Evolutionary conservation across 2,888 invertebrate species (phyloP), one percentile per base, ranked within the genome.

Genomic region (Phengaris alcon): DNA sequence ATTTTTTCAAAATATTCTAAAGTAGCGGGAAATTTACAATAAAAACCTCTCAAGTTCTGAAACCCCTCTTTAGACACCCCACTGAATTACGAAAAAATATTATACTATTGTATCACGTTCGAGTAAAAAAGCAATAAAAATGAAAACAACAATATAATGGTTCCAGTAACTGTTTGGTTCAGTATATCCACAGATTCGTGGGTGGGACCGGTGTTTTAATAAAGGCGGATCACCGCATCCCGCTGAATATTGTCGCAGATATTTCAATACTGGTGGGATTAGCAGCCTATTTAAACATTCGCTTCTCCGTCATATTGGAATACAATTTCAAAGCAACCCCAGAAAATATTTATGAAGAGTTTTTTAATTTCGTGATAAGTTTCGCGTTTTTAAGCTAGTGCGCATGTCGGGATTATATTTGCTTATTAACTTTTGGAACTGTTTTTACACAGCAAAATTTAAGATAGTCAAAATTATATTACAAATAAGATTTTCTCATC

Each of bases 251-350:
- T 92, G 93, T 93, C 91, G 88, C 88, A 86, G 92, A 93, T 93
- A 91, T 93, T 93, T 93, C 93, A 93, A 93, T 93, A 93, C 91
- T 91, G 92, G 91, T 87, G 82, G 90, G 91, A 93, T 93, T 93
- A 93, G 89, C 88, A 86, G 88, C 90, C 92, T 91, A 89, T 91
- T 92, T 91, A 92, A 92, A 92, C 91, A 92, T 85, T 86, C 86
- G 87, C 85, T 83, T 83, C 85, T 83, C 82, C 87, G 85, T 86
- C 88, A 90, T 88, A 90, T 89, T 86, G 90, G 86, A 88, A 91
- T 91, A 92, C 91, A 91, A 91, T 89, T 90, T 88, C 86, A 88
- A 84, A 85, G 85, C 86, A 87, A 85, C 86, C 87, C 84, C 83
- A 84, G 86, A 87, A 86, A 90, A 90, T 90, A 89, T 91, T 91